These are phyloP conservation scores for Copsychus sechellarum DNA, from an alignment of 2,113 vertebrate genomes.

Conservation along the genomic window DNA sequence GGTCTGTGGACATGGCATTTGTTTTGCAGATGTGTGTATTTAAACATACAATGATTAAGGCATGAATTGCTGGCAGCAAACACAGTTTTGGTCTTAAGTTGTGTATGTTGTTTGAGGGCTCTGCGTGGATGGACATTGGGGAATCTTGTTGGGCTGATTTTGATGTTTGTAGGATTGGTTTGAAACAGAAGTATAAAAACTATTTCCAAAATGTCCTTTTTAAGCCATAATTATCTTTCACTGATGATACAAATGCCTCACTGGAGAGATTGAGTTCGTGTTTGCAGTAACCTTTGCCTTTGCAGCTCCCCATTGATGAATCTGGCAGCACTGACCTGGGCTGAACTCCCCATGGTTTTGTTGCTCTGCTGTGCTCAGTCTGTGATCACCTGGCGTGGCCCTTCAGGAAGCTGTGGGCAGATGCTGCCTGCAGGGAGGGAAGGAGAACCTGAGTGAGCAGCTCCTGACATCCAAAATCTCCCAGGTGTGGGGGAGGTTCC, in stretches of 20 bases:
- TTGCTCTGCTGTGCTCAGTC: not conserved
- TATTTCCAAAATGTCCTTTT: not conserved
- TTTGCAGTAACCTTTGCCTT: not conserved
- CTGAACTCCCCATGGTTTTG: not conserved
- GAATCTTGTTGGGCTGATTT: not conserved
- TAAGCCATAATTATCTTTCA: not conserved
- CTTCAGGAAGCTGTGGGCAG: not conserved
- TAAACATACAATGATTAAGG: not conserved
- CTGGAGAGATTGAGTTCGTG: not conserved
- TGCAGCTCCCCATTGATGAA: not conserved
- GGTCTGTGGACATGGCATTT: not conserved
- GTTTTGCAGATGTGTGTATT: not conserved
- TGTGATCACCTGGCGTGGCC: rapidly evolving
- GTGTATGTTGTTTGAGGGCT: not conserved
- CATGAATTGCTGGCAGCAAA: not conserved
- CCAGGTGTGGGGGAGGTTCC: rapidly evolving
- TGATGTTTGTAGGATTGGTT: not conserved
- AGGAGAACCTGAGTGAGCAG: not conserved
- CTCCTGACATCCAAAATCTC: not conserved
- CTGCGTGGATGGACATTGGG: not conserved
- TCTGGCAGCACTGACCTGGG: not conserved
- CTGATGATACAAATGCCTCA: not conserved
- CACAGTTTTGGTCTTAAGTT: not conserved
- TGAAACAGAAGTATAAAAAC: not conserved
- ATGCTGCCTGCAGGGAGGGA: not conserved